Conservation (phyloP, 2,797 vertebrate species). For the Gymnothorax javanicus region DNA sequence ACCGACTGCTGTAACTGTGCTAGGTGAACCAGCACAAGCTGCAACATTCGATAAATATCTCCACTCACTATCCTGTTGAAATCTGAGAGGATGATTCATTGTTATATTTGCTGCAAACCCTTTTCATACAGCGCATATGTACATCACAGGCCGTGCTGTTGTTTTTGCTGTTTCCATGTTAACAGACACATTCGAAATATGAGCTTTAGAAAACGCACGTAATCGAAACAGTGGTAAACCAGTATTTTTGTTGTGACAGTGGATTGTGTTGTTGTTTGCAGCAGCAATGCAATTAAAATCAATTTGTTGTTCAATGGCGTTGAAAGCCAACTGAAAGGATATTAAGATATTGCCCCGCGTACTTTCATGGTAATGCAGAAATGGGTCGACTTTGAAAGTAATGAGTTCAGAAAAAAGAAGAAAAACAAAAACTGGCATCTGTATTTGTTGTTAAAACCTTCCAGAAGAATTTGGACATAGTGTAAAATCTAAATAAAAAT, state of each 20-base stretch:
- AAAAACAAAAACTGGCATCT: no score
- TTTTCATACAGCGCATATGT: background rate
- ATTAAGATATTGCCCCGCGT: background rate
- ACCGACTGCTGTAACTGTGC: background rate
- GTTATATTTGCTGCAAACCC: background rate
- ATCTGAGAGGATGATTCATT: background rate
- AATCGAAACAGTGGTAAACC: background rate
- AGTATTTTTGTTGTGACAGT: background rate
- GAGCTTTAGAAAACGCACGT: background rate
- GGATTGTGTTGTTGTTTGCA: background rate
- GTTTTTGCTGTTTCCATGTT: background rate
- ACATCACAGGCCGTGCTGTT: background rate
- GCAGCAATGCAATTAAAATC: background rate
- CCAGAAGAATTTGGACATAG: no score
- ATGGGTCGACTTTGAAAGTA: background rate
- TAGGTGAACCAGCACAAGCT: background rate
- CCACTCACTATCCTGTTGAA: background rate
- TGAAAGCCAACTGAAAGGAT: slow-evolving; percentile 5
- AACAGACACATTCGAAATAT: background rate
- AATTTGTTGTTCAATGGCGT: slow-evolving; percentile 6
- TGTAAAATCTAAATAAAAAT: no score
- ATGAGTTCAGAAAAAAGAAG: background rate
- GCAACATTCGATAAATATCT: background rate
- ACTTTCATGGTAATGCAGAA: background rate
- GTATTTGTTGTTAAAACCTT: no score